Conservation (phyloP, 2,888 invertebrate species). For the Myopa testacea region DNA sequence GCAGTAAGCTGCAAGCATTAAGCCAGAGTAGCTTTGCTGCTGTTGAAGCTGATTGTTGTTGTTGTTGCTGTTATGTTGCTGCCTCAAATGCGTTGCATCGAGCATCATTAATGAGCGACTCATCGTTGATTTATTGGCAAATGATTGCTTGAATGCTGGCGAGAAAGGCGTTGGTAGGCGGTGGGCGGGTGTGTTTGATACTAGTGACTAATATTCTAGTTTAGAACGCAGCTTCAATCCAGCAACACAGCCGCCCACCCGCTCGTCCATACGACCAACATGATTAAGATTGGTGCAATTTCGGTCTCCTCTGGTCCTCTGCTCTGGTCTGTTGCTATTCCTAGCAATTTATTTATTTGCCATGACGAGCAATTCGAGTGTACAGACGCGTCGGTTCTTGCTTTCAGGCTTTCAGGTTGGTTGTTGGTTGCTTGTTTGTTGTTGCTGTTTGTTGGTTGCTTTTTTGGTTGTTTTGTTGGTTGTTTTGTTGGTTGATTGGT, state of each 20-base stretch:
- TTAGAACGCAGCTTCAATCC: constrained; percentile 15
- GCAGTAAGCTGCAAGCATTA: neutral
- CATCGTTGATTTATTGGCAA: constrained; percentile 33
- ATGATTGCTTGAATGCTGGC: constrained; percentile 17
- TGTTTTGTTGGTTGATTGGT: neutral
- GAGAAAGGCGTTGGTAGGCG: neutral
- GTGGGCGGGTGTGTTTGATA: neutral
- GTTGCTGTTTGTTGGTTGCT: neutral
- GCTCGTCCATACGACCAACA: neutral
- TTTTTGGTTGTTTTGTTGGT: neutral
- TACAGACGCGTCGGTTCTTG: neutral
- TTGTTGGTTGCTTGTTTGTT: neutral
- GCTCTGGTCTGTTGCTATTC: neutral
- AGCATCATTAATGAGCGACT: constrained; percentile 30
- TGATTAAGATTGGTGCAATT: neutral
- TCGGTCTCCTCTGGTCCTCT: neutral
- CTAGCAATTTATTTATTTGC: constrained; percentile 15
- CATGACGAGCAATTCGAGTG: neutral
- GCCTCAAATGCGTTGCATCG: constrained; percentile 28
- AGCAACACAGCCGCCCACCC: neutral
- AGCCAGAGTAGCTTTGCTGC: neutral
- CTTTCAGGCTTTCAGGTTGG: neutral
- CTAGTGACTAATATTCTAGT: constrained; percentile 19
- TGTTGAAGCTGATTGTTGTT: neutral
- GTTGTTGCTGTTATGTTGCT: neutral